phyloP scores from a whole-genome alignment of 2,888 invertebrate species.

The Acanthosoma haemorrhoidale region DNA sequence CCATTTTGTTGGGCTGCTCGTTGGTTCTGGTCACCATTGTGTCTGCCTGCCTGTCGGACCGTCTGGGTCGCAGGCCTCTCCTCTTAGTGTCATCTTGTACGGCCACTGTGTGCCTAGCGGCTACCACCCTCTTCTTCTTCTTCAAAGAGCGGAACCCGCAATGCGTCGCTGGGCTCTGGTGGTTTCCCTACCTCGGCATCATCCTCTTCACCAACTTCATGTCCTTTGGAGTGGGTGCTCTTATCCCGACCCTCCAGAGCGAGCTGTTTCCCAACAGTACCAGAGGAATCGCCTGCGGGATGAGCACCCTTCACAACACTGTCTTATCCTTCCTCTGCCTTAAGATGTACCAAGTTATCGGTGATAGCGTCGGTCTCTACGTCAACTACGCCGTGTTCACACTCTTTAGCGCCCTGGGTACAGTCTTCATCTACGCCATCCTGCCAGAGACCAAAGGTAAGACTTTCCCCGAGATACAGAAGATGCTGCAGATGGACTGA shows the following conservation, averaged over 20 bases:
- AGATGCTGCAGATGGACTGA: constrained; percentile 47
- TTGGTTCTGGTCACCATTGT: constrained; percentile 37
- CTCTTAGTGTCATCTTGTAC: constrained; percentile 37
- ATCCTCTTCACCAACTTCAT: constrained; percentile 55
- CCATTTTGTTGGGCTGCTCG: constrained; percentile 38
- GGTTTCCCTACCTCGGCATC: constrained; percentile 51
- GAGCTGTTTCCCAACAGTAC: constrained; percentile 61
- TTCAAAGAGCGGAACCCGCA: constrained; percentile 30
- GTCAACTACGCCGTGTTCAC: constrained; percentile 37
- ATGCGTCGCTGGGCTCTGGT: constrained; percentile 47
- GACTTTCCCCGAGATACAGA: constrained; percentile 62
- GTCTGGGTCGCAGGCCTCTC: constrained; percentile 37
- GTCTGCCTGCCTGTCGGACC: constrained; percentile 36
- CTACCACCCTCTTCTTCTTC: constrained; percentile 34
- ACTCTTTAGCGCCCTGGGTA: constrained; percentile 29
- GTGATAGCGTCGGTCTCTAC: constrained; percentile 36
- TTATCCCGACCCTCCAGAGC: constrained; percentile 57
- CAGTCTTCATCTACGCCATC: constrained; percentile 35
- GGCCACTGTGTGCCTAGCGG: constrained; percentile 27
- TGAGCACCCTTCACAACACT: constrained; percentile 54
- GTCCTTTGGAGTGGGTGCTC: constrained; percentile 55
- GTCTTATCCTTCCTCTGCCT: constrained; percentile 55
- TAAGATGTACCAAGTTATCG: constrained; percentile 50
- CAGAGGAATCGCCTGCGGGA: constrained; percentile 56
- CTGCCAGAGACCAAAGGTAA: constrained; percentile 65